Evolutionary conservation across 2,113 vertebrate species (phyloP).

Genomic region (Ceyx melanurus): DNA sequence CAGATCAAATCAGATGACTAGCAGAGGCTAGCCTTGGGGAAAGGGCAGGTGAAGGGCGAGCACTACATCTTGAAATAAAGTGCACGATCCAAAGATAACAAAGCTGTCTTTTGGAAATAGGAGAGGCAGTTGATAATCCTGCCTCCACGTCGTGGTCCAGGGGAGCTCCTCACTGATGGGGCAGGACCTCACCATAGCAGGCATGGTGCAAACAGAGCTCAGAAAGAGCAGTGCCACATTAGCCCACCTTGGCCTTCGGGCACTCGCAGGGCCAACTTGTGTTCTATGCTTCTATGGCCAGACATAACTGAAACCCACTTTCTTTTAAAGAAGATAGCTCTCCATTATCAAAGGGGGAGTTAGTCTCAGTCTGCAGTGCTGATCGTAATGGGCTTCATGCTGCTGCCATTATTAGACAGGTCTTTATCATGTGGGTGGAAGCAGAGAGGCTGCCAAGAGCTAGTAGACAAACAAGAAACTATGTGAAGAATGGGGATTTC

Average conservation of each 20-base stretch:
- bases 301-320: neutral
- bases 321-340: neutral
- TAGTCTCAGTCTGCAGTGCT: neutral
- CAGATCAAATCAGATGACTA: neutral
- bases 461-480: conserved; percentile 14
- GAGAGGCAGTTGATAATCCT: neutral
- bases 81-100: neutral
- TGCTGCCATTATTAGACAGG: conserved; percentile 3
- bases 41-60: neutral
- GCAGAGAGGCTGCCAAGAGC: conserved; percentile 35
- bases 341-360: neutral
- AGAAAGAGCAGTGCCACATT: rapidly evolving
- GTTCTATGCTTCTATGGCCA: neutral
- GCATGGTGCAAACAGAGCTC: neutral
- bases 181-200: neutral
- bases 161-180: neutral
- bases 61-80: neutral
- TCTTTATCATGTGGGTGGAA: conserved; percentile 16
- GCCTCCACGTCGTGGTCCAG: neutral
- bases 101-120: neutral
- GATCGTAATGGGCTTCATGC: neutral
- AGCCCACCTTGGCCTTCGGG: neutral
- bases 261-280: rapidly evolving
- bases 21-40: neutral
- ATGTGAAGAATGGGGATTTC: conserved; percentile 43